Conservation (phyloP, 2,888 invertebrate species). For the Pyrrhosoma nymphula region DNA sequence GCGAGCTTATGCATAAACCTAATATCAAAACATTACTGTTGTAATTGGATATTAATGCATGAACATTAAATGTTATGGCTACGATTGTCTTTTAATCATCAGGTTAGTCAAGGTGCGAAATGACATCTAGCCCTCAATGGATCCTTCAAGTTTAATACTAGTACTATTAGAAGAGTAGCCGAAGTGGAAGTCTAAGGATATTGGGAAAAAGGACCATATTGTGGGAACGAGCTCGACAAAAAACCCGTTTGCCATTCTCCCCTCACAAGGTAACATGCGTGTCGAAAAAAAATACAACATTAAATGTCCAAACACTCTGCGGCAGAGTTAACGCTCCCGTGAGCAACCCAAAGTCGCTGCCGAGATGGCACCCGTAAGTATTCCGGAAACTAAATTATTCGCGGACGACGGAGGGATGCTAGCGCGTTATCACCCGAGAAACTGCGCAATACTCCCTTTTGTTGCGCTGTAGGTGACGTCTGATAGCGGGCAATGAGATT, state of each 20-base stretch:
- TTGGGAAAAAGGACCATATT: too few species aligned
- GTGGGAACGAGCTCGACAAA: too few species aligned
- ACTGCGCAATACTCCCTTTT: not conserved
- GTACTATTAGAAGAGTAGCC: too few species aligned
- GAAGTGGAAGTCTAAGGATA: too few species aligned
- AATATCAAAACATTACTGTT: too few species aligned
- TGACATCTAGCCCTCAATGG: too few species aligned
- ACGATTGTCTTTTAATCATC: too few species aligned
- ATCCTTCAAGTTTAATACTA: too few species aligned
- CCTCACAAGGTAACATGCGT: not conserved
- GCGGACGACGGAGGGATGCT: not conserved
- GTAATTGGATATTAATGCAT: too few species aligned
- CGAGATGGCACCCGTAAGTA: not conserved
- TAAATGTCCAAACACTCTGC: not conserved
- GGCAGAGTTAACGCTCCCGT: not conserved
- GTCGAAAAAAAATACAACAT: not conserved
- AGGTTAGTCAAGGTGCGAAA: too few species aligned
- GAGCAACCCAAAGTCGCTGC: not conserved
- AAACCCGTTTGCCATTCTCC: not conserved
- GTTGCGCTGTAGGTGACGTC: not conserved
- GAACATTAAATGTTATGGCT: too few species aligned
- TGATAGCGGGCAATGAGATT: not conserved
- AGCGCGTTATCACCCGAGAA: not conserved
- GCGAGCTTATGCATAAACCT: too few species aligned
- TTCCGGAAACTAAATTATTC: not conserved